Evolutionary conservation across 2,888 invertebrate species (phyloP).

Genomic region (Neoitamus cyanurus): DNA sequence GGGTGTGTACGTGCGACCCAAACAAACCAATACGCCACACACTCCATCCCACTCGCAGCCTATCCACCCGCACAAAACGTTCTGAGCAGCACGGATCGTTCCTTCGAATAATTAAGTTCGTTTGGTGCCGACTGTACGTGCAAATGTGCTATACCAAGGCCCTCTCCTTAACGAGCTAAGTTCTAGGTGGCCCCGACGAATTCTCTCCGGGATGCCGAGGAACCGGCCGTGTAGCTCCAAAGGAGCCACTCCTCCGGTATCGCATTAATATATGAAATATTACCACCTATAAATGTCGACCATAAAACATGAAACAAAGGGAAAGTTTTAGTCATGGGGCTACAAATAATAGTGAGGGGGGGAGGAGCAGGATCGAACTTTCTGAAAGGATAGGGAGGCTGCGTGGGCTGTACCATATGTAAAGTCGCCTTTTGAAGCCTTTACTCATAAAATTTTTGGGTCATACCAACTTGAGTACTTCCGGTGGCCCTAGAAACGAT

Average conservation of each 20-base stretch:
- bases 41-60: not conserved
- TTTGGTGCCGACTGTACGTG: conserved; percentile 43
- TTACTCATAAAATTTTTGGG: not conserved
- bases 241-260: conserved; percentile 20
- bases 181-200: conserved; percentile 1
- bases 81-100: not conserved
- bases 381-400: not conserved
- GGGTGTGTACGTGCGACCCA: not conserved
- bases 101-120: conserved; percentile 44
- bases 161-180: conserved; percentile 39
- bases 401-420: not conserved
- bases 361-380: not conserved
- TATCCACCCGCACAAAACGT: not conserved
- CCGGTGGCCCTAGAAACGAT: not conserved
- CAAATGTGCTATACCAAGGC: conserved; percentile 14
- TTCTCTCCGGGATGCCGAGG: not conserved
- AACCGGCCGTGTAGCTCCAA: not conserved
- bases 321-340: conserved; percentile 43
- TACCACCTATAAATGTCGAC: conserved; percentile 49
- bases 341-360: conserved; percentile 35
- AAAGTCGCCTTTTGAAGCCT: not conserved
- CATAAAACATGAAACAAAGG: conserved; percentile 41
- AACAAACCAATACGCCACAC: not conserved
- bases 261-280: conserved; percentile 52
- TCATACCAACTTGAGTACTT: not conserved